These are phyloP conservation scores for Schizotus pectinicornis DNA, from an alignment of 2,888 invertebrate genomes.

Conservation along the genomic window DNA sequence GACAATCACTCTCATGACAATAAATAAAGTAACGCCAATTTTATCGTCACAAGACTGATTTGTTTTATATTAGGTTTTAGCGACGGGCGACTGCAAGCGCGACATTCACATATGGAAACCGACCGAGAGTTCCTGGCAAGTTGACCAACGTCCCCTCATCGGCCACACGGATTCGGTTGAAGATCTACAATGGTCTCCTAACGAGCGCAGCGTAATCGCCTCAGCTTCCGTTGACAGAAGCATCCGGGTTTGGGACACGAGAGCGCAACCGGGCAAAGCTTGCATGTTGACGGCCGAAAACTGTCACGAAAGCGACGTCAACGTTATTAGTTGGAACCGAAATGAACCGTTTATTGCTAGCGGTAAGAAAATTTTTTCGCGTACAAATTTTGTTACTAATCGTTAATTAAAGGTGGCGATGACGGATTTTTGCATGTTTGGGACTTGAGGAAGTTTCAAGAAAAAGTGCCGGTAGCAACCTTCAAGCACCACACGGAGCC, in stretches of 20 bases:
- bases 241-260: conserved; percentile 95
- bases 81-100: conserved; percentile 92
- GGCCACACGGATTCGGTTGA: conserved; percentile 95
- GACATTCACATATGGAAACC: conserved; percentile 95
- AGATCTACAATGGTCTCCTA: conserved; percentile 99
- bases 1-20: too few relatives aligned
- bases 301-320: conserved; percentile 92
- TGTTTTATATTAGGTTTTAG: conserved; percentile 62
- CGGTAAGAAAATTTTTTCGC: too few relatives aligned
- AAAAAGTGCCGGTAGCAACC: conserved; percentile 81
- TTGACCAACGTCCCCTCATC: conserved; percentile 85
- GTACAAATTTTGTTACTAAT: conserved; percentile 5
- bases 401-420: conserved; percentile 78
- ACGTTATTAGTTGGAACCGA: conserved; percentile 97
- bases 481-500: conserved; percentile 96
- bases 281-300: conserved; percentile 87
- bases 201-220: conserved; percentile 86
- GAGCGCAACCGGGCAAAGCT: conserved; percentile 84
- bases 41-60: too few relatives aligned
- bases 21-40: too few relatives aligned
- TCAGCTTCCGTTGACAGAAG: conserved; percentile 89
- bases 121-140: conserved; percentile 79
- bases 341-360: conserved; percentile 90
- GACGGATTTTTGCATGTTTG: conserved; percentile 94
- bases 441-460: conserved; percentile 89